Base-by-base conservation (phyloP, 2,888 invertebrate genomes). In the Drosophila quinaria region DNA sequence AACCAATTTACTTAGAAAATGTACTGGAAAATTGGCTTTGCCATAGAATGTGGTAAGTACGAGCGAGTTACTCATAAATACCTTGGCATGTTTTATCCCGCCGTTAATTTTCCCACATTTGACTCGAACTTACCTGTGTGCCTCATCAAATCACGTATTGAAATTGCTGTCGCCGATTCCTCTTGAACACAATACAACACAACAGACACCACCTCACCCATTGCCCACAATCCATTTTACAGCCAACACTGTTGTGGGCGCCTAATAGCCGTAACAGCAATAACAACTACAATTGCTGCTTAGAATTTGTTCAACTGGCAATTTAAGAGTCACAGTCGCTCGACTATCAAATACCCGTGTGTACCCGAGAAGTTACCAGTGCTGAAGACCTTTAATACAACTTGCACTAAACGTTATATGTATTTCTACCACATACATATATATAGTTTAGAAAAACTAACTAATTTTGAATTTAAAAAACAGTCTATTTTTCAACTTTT, bases 21-120 rank as follows among this genome's bases (percentile, higher is more conserved):
- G 63, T 73, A 49, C 54, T 71, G 68, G 78, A 80, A 80, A 80
- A 80, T 74, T 70, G 70, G 49, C 65, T 56, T 47, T 61, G 70
- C 58, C 44, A 47, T 63, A 44, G 39, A 29, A 59, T 35, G 22
- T 29, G 42, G 46, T 46, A 42, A 63, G 68, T 75, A 35, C 39
- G 44, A 60, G 11, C 47, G 54, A 66, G 55, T 56, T 52, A 49
- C 56, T 42, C 44, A 66, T 41, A 66, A 77, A 72, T 65, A 42
- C 42, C 35, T 64, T 65, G 77, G 56, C 71, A 65, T 70, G 65
- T 65, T 70, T 70, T 52, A 31, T 22, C 15, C 29, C 42, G 33
- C 46, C 41, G 58, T 39, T 46, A 44, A 51, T 50, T 52, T 79
- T 70, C 63, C 77, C 77, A 74, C 66, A 78, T 66, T 68, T 58